These are phyloP conservation scores for Torymus aiolomorphi DNA, from an alignment of 2,888 invertebrate genomes.

Conservation along the genomic window DNA sequence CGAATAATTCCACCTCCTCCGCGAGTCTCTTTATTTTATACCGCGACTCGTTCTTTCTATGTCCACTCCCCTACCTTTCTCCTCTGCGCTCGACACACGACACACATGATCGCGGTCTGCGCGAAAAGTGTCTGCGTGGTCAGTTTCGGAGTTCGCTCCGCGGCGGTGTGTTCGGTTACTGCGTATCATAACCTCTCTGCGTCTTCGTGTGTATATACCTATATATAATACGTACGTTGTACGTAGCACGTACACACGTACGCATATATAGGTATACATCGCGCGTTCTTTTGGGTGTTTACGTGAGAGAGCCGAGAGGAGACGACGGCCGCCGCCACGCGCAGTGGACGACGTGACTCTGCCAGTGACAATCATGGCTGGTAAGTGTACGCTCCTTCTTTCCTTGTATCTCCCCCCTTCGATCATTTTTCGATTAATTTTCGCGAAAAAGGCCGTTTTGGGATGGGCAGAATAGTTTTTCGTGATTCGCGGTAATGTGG, in stretches of 20 bases:
- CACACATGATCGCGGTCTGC: not conserved
- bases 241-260: not conserved
- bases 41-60: too few relatives aligned
- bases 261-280: constrained; percentile 9
- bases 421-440: constrained; percentile 29
- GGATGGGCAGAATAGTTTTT: not conserved
- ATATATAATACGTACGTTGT: too few relatives aligned
- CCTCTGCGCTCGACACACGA: too few relatives aligned
- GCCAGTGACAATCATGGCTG: constrained; percentile 73
- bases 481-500: too few relatives aligned
- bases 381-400: constrained; percentile 64
- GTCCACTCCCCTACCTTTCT: too few relatives aligned
- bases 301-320: constrained; percentile 49
- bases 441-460: constrained; percentile 20
- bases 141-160: not conserved
- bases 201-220: too few relatives aligned
- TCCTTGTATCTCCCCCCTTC: not conserved
- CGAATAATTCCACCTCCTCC: too few relatives aligned
- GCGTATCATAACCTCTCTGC: constrained; percentile 29
- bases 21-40: too few relatives aligned
- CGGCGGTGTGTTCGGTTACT: too few relatives aligned
- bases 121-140: constrained; percentile 22
- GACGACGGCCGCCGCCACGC: too few relatives aligned
- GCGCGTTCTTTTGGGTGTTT: constrained; percentile 11
- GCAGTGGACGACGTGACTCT: constrained; percentile 72